Base-by-base conservation (phyloP, 2,113 vertebrate genomes). In the Microcebus tavaratra region DNA sequence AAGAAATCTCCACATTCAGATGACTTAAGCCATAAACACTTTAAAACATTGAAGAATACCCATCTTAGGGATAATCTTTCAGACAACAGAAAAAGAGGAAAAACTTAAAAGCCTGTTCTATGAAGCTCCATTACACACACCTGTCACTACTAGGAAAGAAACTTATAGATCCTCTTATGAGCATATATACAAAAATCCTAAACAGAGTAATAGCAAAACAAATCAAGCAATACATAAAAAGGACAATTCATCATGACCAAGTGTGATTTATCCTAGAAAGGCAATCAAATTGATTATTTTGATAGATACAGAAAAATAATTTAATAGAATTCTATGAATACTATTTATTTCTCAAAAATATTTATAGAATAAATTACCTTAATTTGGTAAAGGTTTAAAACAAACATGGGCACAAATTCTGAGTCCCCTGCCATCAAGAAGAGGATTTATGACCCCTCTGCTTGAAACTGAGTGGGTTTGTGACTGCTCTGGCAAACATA, bases 1-100 rank as follows among this genome's bases (percentile, higher is more conserved):
- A 81, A 53, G 48, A 96, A 45, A 92, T 67, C n/a, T 81, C 59
- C 48, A 82, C 48, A 11, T 75, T 70, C 85, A 96, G 29, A 70
- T 61, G 55, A 27, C 15, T 81, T 88, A 84, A 70, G 70, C 39
- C 84, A 67, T 67, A 73, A 80, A 45, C 23, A 61, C n/a, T 92
- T 96, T 23, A 55, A 61, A 82, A 92, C 21, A 65, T 42, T 86
- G 25, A 93, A 84, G 27, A 82, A 92, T 86, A 73, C 48, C 25
- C 80, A 87, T n/a, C 39, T 79, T 65, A 68, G 8, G 59, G 57
- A 83, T 88, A 87, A 87, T 53, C n/a, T 86, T 94, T 94, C 67
- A 70, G 65, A 61, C 9, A 73, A 90, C 0, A 92, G 45, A 86
- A 94, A 95, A 94, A 76, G 39, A 89, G 17, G 12, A 88, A 83